A percentile compares a stretch with the other conserved stretches of the same genome.
phyloP scores from a whole-genome alignment of 2,888 invertebrate species.

The Acanthoscelides obtectus region DNA sequence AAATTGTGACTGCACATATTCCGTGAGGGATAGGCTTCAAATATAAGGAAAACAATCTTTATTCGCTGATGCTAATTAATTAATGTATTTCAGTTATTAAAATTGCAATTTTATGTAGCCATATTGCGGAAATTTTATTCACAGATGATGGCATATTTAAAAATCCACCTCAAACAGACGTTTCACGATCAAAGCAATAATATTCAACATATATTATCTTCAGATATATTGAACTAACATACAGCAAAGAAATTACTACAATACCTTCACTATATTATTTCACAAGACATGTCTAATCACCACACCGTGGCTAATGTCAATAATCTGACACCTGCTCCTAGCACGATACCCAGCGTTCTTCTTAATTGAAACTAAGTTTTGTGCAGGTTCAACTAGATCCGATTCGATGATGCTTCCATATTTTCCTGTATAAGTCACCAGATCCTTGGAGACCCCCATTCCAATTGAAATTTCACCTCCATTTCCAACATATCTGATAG shows the following conservation, averaged over 20 bases:
- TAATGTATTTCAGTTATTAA: too few species aligned
- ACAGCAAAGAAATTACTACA: background rate
- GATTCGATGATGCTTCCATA: slow-evolving; percentile 13
- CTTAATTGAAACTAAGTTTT: background rate
- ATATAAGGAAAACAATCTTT: too few species aligned
- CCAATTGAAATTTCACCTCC: slow-evolving; percentile 22
- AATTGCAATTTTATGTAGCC: too few species aligned
- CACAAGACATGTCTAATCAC: background rate
- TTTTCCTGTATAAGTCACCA: slow-evolving; percentile 23
- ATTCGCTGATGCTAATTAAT: too few species aligned
- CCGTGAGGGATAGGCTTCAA: too few species aligned
- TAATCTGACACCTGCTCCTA: background rate
- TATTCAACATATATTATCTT: background rate
- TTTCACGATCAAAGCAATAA: too few species aligned
- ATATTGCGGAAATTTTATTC: too few species aligned
- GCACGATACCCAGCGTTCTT: background rate
- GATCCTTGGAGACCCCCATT: slow-evolving; percentile 13
- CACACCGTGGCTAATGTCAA: background rate
- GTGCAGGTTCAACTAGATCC: background rate
- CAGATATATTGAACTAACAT: background rate
- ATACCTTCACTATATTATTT: background rate
- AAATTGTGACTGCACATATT: too few species aligned
- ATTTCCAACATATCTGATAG: slow-evolving; percentile 25
- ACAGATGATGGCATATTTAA: too few species aligned
- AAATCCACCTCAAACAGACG: too few species aligned